These are phyloP conservation scores for Thermophis baileyi DNA, from an alignment of 2,113 vertebrate genomes.

Conservation along the genomic window DNA sequence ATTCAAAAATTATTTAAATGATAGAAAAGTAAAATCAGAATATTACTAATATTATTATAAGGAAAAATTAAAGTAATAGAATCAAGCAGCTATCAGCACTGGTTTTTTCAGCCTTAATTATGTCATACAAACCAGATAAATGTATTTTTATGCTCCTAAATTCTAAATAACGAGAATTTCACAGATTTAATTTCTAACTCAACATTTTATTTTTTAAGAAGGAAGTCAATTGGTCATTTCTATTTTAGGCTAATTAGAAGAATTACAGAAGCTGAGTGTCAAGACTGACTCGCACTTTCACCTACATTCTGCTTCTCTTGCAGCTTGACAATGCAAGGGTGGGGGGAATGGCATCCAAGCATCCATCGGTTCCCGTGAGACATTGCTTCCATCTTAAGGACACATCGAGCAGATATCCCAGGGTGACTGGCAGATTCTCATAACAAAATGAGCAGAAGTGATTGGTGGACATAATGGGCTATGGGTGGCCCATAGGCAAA, in stretches of 20 bases:
- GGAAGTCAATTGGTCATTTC: neutral
- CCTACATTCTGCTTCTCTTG: too few species aligned
- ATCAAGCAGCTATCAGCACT: neutral
- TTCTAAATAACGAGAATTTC: neutral
- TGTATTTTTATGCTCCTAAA: neutral
- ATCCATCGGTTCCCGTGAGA: too few species aligned
- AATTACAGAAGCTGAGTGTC: neutral
- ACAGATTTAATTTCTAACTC: neutral
- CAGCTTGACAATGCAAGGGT: too few species aligned
- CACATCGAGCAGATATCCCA: too few species aligned
- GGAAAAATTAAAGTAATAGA: neutral
- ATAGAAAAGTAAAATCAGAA: neutral
- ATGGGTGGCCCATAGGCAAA: too few species aligned
- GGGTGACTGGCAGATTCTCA: too few species aligned
- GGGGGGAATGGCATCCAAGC: too few species aligned
- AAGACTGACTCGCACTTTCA: too few species aligned
- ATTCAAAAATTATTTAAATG: neutral
- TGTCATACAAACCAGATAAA: neutral
- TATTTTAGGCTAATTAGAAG: neutral
- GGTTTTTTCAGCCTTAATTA: neutral
- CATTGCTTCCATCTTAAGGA: too few species aligned
- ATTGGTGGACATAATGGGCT: too few species aligned
- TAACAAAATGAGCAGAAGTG: too few species aligned
- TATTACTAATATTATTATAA: neutral
- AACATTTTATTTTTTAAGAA: neutral